Base-by-base conservation (phyloP, 2,888 invertebrate species). In the Sinhomidia bicolor region DNA sequence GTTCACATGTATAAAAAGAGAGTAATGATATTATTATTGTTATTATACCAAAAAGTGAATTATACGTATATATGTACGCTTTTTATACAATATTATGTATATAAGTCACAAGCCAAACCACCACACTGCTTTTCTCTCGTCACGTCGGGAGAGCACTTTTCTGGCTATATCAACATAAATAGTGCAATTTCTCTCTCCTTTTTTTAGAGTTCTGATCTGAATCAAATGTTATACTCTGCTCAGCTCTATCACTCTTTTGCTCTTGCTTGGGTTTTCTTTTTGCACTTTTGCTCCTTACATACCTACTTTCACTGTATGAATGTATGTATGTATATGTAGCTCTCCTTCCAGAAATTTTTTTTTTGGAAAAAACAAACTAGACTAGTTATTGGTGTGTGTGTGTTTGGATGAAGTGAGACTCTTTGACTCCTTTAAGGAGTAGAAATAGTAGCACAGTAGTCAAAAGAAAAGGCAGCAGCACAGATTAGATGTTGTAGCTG, bases 171-270 rank as follows among this genome's bases (percentile, higher is more conserved):
- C 71, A 71, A 71, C 71, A 71, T 71, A 71, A 71, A 71, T 71
- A 71, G 47, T 47, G 26, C 74, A 74, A 74, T 74, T 74, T 74
- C n/a, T 82, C 36, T 68, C 65, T 32, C n/a, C n/a, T n/a, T n/a
- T 54, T 47, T 79, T 65, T 57, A 76, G 76, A 74, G n/a, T n/a
- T 74, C 44, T 74, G 74, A 85, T 78, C 76, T 60, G 76, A 85
- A 76, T 78, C 76, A 62, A 85, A 85, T 62, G 62, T 62, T 60
- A 60, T n/a, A n/a, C n/a, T n/a, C n/a, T n/a, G n/a, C 60, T 76
- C 62, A 85, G 74, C 83, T 74, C 57, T 83, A 74, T 83, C 74
- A 83, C 83, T 83, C 57, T 74, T 71, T 47, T 23, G n/a, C n/a
- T n/a, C 26, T 47, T 12, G 65, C 32, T 65, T 14, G 36, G 36